Conservation (phyloP, 2,888 invertebrate genomes). For the Ryuthela nishihirai region DNA sequence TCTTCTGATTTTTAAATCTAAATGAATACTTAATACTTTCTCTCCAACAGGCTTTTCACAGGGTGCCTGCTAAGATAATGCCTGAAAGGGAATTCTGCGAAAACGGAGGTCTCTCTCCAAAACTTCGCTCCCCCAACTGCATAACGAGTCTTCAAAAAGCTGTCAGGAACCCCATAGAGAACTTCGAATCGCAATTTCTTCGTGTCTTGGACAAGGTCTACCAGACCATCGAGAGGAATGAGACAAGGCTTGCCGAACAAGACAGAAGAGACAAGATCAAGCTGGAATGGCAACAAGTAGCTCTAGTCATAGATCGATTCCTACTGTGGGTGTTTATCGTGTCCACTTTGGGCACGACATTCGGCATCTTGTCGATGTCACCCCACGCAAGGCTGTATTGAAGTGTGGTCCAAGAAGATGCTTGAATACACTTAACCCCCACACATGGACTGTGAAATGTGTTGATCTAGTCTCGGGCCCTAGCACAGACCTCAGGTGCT, state of each 20-base stretch:
- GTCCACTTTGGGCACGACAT: slow-evolving; percentile 71
- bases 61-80: slow-evolving; percentile 18
- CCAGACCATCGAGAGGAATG: slow-evolving; percentile 73
- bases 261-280: slow-evolving; percentile 74
- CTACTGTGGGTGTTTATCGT: slow-evolving; percentile 71
- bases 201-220: slow-evolving; percentile 66
- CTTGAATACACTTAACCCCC: too few relatives aligned
- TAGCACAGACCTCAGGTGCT: too few relatives aligned
- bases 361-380: slow-evolving; percentile 68
- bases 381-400: slow-evolving; percentile 53
- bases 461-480: too few relatives aligned
- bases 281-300: slow-evolving; percentile 77
- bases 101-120: slow-evolving; percentile 23
- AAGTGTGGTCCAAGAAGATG: too few relatives aligned
- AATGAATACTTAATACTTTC: too few relatives aligned
- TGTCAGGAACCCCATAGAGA: slow-evolving; percentile 43
- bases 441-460: too few relatives aligned
- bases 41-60: slow-evolving; percentile 8
- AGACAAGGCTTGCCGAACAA: slow-evolving; percentile 71
- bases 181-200: slow-evolving; percentile 62
- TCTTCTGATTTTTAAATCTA: too few relatives aligned
- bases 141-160: slow-evolving; percentile 23
- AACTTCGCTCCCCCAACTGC: slow-evolving; percentile 20
- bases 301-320: slow-evolving; percentile 76
- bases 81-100: slow-evolving; percentile 29